Evolutionary conservation across 2,113 vertebrate species (phyloP).

Genomic region (Tetrax tetrax): DNA sequence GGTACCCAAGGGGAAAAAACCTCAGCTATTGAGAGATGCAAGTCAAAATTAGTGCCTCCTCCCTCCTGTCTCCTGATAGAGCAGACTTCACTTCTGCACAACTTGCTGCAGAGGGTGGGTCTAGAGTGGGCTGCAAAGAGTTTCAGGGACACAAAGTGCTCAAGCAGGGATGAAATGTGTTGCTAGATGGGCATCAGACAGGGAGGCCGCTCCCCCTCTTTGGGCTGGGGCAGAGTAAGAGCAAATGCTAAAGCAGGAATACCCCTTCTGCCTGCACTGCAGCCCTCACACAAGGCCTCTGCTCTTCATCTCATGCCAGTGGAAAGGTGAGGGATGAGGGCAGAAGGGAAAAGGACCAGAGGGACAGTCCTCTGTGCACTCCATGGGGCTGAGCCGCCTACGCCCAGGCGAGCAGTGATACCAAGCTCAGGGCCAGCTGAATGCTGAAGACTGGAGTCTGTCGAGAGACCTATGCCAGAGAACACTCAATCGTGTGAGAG

Average conservation of each 20-base stretch:
- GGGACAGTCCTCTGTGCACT: background rate
- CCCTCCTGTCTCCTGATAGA: background rate
- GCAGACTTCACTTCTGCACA: background rate
- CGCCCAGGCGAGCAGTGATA: background rate
- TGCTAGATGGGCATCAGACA: background rate
- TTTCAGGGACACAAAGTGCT: background rate
- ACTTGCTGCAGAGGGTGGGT: too few species aligned
- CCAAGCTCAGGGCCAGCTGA: background rate
- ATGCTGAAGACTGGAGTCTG: too few species aligned
- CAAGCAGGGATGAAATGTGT: fast-evolving
- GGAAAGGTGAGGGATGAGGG: background rate
- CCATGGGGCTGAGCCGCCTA: fast-evolving
- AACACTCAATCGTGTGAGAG: fast-evolving
- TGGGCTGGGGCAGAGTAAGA: background rate
- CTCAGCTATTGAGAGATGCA: background rate
- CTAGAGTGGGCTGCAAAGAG: background rate
- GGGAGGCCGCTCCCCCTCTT: background rate
- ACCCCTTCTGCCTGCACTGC: background rate
- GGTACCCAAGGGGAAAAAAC: background rate
- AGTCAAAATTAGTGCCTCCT: background rate
- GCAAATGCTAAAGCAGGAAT: background rate
- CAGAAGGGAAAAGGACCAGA: background rate
- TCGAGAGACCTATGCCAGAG: background rate
- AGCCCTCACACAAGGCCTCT: background rate
- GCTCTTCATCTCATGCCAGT: background rate